Evolutionary conservation across 2,888 invertebrate genomes (phyloP), one percentile per base, ranked within the genome.

Genomic region (Drosophila percnosoma): DNA sequence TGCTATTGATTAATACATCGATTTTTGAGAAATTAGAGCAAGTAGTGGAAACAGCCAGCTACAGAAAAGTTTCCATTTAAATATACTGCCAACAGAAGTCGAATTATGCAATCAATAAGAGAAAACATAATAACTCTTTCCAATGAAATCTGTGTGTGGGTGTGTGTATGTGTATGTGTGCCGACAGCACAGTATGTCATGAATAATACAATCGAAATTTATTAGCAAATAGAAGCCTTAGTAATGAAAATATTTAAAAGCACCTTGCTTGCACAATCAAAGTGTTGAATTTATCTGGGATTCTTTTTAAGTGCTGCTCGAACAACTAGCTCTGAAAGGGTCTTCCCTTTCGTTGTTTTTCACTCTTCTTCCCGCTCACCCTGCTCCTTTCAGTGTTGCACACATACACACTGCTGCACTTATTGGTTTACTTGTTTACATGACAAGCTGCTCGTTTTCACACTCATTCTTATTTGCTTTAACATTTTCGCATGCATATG

Each of bases 371-470:
- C 7, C 10, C 24, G 1, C 15, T 27, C 29, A 3, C 31, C 18
- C 31, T 45, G 33, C 15, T 11, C 40, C 27, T 21, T n/a, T 2
- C 15, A 4, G 13, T n/a, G 27, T 27, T n/a, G 18, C 45, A 52
- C 63, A 55, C 53, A 57, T 51, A 69, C 71, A 73, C 58, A 68
- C 67, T 69, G 63, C 51, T 84, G 89, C 83, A 86, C 83, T 90
- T 88, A 86, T 87, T 87, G 87, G 90, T 86, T 90, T 90, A 79
- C 89, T 86, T 86, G 87, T 90, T 87, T 88, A 83, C 89, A 89
- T 87, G 85, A 85, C 90, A 89, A 85, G 85, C 85, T 87, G 90
- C 89, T 90, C 87, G 81, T 87, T 90, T 88, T 90, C 89, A 90
- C 90, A 88, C 89, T 88, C 87, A 86, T 86, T 87, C 83, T 88